Evolutionary conservation across 2,888 invertebrate genomes (phyloP).

Genomic region (Synanthedon andrenaeformis): DNA sequence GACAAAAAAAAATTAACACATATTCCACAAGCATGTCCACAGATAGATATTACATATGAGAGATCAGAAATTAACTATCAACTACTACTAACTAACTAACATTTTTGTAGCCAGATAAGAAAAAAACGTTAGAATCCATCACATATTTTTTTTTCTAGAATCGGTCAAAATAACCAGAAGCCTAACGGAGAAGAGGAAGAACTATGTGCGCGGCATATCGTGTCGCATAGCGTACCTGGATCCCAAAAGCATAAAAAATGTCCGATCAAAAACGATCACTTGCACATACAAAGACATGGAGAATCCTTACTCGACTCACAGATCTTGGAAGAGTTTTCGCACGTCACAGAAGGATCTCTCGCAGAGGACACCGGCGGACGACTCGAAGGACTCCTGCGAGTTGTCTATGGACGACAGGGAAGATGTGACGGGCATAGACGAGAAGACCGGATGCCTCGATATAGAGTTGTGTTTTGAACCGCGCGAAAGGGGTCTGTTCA

Average conservation of each 20-base stretch:
- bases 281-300: constrained; percentile 51
- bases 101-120: no score
- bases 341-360: constrained; percentile 44
- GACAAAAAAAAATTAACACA: no score
- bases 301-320: constrained; percentile 52
- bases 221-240: constrained; percentile 63
- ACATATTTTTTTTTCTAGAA: constrained; percentile 31
- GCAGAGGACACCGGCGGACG: constrained; percentile 33
- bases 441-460: constrained; percentile 53
- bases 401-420: constrained; percentile 40
- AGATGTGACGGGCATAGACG: constrained; percentile 45
- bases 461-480: constrained; percentile 47
- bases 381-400: constrained; percentile 34
- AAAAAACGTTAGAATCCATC: no score
- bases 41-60: no score
- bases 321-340: constrained; percentile 61
- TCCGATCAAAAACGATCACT: constrained; percentile 43
- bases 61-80: no score
- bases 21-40: no score
- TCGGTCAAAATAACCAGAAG: constrained; percentile 65
- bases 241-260: constrained; percentile 30
- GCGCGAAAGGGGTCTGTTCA: constrained; percentile 68
- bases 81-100: no score
- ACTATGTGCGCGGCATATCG: constrained; percentile 75
- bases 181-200: constrained; percentile 74